Base-by-base conservation (phyloP, 2,797 vertebrate species). In the Chloroceryle amazona region DNA sequence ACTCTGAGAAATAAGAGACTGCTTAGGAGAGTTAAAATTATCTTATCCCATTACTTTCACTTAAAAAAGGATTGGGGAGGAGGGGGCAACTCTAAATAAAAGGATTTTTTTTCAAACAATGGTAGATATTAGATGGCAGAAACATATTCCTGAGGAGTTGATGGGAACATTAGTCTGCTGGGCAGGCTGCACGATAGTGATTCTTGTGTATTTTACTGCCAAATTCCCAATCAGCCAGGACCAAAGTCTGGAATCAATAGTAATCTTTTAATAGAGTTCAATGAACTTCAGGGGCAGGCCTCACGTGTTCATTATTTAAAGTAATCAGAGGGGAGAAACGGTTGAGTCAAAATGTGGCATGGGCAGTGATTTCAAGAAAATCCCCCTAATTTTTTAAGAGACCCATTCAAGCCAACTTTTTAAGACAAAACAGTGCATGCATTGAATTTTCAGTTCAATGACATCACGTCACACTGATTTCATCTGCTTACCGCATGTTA, bases 401-500 rank as follows among this genome's bases (percentile, higher is more conserved):
- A 67, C 70, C 65, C 23, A 5, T 54, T 46, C 22, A 20, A 86
- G 90, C 74, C 88, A 87, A 94, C 12, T 80, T 87, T 95, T 80
- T 0, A 49, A 91, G 97, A 96, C 92, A 54, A 92, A 97, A 94
- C 92, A 93, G 84, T 78, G 96, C 81, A 65, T 72, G 90, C 82
- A 70, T 71, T 92, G 81, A 85, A 93, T 96, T 95, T 92, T 44
- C 93, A 86, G 68, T 79, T 67, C 74, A 31, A 60, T 95, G 75
- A 86, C 94, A 90, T 93, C 96, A 85, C 4, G 87, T 95, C 95
- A 92, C 87, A 79, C 81, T 76, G 76, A 75, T 73, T 96, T 96
- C 96, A 98, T 98, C 97, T 98, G 97, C 95, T 95, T 86, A 91
- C 94, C 96, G 85, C 96, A 97, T 97, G 96, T 93, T 97, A 91